Conservation (phyloP, 2,113 vertebrate species). For the Triplophysa tibetana region DNA sequence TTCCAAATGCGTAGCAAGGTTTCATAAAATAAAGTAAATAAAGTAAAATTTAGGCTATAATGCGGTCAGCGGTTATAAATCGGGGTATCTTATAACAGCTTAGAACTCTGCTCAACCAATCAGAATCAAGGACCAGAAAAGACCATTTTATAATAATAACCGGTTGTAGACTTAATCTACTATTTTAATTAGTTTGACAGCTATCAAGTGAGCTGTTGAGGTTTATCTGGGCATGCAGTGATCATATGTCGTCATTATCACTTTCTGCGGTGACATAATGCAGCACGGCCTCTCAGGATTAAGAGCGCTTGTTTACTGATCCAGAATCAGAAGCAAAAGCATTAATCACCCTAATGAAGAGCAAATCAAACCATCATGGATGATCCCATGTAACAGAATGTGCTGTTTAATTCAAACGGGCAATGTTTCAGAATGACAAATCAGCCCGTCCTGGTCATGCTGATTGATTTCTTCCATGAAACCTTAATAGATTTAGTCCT, state of each 20-base stretch:
- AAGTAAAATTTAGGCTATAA: too few relatives aligned
- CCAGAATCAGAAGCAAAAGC: slow-evolving; percentile 30
- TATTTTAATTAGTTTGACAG: not conserved
- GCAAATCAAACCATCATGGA: slow-evolving; percentile 76
- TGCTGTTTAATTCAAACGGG: slow-evolving; percentile 75
- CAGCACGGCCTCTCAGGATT: not conserved
- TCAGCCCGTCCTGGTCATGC: slow-evolving; percentile 68
- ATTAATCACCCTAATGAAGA: slow-evolving; percentile 75
- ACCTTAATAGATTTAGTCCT: slow-evolving; percentile 78
- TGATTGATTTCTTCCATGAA: slow-evolving; percentile 78
- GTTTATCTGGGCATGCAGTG: not conserved
- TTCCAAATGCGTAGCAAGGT: too few relatives aligned
- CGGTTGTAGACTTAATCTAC: not conserved
- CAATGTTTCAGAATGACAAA: slow-evolving; percentile 77
- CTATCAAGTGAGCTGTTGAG: not conserved
- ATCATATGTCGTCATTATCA: slow-evolving; percentile 19
- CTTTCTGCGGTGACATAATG: slow-evolving; percentile 25
- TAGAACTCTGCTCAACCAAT: too few relatives aligned
- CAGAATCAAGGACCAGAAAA: not conserved
- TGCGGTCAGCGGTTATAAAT: too few relatives aligned
- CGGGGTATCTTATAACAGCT: too few relatives aligned
- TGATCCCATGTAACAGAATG: slow-evolving; percentile 71
- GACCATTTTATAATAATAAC: not conserved
- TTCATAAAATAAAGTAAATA: too few relatives aligned
- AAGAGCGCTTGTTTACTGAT: slow-evolving; percentile 33